phyloP scores from a whole-genome alignment of 2,888 invertebrate genomes.

The Macropis europaea region DNA sequence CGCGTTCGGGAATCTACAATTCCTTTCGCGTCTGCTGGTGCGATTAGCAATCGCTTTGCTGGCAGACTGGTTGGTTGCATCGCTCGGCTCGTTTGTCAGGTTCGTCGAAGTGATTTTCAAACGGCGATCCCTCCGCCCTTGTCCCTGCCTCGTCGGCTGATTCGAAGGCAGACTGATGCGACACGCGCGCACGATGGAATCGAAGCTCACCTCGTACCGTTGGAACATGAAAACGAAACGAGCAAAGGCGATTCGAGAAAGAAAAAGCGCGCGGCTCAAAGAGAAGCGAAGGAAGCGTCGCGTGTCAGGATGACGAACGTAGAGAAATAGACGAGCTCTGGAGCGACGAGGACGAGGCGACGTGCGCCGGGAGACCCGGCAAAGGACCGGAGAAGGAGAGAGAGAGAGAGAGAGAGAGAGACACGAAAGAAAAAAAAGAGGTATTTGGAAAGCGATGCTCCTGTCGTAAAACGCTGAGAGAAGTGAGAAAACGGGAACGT shows the following conservation, averaged over 20 bases:
- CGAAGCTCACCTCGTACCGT: conserved; percentile 40
- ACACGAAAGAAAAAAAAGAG: conserved; percentile 38
- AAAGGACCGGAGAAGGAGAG: conserved; percentile 11
- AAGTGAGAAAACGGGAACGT: conserved; percentile 53
- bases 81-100: background rate
- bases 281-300: conserved; percentile 45
- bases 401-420: conserved; percentile 18
- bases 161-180: background rate
- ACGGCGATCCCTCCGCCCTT: background rate
- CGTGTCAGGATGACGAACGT: conserved; percentile 16
- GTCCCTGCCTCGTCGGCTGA: background rate
- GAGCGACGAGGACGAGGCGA: background rate
- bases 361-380: background rate
- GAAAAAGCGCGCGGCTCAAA: conserved; percentile 53
- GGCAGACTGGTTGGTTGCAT: background rate
- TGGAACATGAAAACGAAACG: conserved; percentile 53
- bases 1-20: conserved; percentile 46
- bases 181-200: background rate
- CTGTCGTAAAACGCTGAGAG: conserved; percentile 47
- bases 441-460: conserved; percentile 59
- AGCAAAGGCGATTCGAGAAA: conserved; percentile 53
- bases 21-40: conserved; percentile 31
- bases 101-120: conserved; percentile 1
- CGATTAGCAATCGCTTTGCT: conserved; percentile 39
- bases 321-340: conserved; percentile 29